phyloP scores from a whole-genome alignment of 2,888 invertebrate species.

The Prosopocoilus inquinatus region DNA sequence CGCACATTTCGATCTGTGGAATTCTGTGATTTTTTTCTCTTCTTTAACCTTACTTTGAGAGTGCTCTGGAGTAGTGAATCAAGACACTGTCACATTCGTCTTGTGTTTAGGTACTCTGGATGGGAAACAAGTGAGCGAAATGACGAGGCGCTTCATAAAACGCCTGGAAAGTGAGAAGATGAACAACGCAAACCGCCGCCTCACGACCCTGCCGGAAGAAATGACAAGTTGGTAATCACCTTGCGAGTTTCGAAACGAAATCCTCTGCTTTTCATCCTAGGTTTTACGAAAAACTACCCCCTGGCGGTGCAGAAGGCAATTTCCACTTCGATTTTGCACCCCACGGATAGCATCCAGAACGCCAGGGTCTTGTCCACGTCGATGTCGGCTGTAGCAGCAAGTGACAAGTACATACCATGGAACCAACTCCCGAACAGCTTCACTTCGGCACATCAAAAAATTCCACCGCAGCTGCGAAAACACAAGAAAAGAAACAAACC shows the following conservation, averaged over 20 bases:
- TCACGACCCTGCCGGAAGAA: constrained; percentile 35
- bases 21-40: background rate
- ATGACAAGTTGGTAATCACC: constrained; percentile 31
- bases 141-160: constrained; percentile 61
- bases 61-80: too few relatives aligned
- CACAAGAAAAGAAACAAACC: constrained; percentile 6
- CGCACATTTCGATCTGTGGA: too few relatives aligned
- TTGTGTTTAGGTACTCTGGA: constrained; percentile 58
- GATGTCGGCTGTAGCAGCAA: background rate
- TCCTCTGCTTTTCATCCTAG: constrained; percentile 28
- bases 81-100: too few relatives aligned
- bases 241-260: too few relatives aligned
- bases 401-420: constrained; percentile 23
- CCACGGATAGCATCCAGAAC: background rate
- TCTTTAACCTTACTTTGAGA: too few relatives aligned
- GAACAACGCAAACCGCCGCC: constrained; percentile 4
- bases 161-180: constrained; percentile 59
- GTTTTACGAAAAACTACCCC: constrained; percentile 43
- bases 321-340: constrained; percentile 40
- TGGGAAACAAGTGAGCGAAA: constrained; percentile 57
- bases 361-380: background rate
- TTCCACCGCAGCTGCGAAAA: constrained; percentile 5
- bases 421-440: background rate
- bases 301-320: constrained; percentile 44
- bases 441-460: background rate